Evolutionary conservation across 2,888 invertebrate species (phyloP).

Genomic region (Exocentrus adspersus): DNA sequence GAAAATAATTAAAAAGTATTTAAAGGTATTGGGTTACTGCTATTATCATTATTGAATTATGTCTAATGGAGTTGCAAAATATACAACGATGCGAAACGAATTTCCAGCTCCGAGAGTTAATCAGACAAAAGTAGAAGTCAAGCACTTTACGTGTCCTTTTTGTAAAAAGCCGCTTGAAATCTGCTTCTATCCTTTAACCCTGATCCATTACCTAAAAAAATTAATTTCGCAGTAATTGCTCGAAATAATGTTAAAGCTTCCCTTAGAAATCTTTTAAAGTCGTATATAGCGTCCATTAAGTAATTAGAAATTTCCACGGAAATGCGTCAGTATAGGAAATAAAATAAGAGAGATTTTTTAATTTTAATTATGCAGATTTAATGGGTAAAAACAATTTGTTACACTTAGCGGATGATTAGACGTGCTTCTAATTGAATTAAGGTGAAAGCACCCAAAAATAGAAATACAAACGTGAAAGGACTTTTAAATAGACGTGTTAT

Average conservation of each 20-base stretch:
- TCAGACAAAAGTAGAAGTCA: too few species aligned
- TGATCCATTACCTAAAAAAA: background rate
- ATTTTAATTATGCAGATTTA: background rate
- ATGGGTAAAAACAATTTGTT: background rate
- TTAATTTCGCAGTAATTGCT: background rate
- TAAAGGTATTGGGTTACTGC: too few species aligned
- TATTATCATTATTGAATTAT: too few species aligned
- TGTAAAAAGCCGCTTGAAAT: too few species aligned
- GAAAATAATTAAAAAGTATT: too few species aligned
- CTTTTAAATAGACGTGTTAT: too few species aligned
- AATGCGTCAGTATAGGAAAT: background rate
- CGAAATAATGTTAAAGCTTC: background rate
- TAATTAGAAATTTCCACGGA: background rate
- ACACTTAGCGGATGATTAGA: background rate
- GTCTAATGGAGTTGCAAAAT: too few species aligned
- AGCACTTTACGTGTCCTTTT: too few species aligned
- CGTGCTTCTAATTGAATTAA: background rate
- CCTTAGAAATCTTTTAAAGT: background rate
- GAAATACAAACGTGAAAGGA: too few species aligned
- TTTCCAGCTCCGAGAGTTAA: too few species aligned
- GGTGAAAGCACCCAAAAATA: background rate
- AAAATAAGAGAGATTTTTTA: background rate
- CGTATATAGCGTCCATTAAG: background rate
- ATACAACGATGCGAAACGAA: too few species aligned
- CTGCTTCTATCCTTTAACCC: too few species aligned